A percentile compares a stretch with the other conserved stretches of the same genome.
These are phyloP conservation scores for Pterois miles DNA, from an alignment of 2,797 vertebrate genomes.

Conservation along the genomic window DNA sequence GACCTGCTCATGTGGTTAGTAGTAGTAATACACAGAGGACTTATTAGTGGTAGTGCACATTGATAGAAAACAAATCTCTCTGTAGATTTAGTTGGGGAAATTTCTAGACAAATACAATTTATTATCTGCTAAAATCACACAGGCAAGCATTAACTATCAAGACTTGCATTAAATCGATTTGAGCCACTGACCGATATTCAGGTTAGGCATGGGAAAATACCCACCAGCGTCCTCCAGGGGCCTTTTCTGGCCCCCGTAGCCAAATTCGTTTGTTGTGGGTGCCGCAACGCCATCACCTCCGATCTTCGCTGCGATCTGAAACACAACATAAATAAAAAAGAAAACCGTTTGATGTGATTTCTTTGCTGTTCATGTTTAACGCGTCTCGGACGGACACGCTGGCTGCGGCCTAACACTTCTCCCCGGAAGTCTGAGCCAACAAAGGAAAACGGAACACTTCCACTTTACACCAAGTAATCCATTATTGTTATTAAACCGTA, in stretches of 20 bases:
- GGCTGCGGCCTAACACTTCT: slow-evolving; percentile 50
- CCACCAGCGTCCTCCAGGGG: slow-evolving; percentile 98
- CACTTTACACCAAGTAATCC: not conserved
- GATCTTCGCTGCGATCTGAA: slow-evolving; percentile 98
- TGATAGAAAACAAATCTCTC: not conserved
- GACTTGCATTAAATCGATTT: slow-evolving; percentile 78
- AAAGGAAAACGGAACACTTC: slow-evolving; percentile 48
- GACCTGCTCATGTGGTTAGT: not conserved
- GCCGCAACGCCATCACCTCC: slow-evolving; percentile 91
- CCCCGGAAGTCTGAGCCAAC: slow-evolving; percentile 65
- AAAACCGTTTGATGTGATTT: not conserved
- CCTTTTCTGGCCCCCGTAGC: slow-evolving; percentile 98
- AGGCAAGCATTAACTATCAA: slow-evolving; percentile 65
- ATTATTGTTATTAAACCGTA: accelerated
- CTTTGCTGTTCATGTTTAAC: accelerated
- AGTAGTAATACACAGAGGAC: not conserved
- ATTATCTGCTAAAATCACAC: slow-evolving; percentile 52
- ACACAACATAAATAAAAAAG: not conserved
- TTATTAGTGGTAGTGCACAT: not conserved
- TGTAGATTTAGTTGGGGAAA: not conserved
- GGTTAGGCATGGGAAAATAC: slow-evolving; percentile 87
- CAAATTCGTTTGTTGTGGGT: slow-evolving; percentile 91
- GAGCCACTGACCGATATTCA: slow-evolving; percentile 83
- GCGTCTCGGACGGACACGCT: not conserved
- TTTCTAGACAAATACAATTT: slow-evolving; percentile 18